Evolutionary conservation across 2,113 vertebrate species (phyloP).

Genomic region (Ictalurus furcatus): DNA sequence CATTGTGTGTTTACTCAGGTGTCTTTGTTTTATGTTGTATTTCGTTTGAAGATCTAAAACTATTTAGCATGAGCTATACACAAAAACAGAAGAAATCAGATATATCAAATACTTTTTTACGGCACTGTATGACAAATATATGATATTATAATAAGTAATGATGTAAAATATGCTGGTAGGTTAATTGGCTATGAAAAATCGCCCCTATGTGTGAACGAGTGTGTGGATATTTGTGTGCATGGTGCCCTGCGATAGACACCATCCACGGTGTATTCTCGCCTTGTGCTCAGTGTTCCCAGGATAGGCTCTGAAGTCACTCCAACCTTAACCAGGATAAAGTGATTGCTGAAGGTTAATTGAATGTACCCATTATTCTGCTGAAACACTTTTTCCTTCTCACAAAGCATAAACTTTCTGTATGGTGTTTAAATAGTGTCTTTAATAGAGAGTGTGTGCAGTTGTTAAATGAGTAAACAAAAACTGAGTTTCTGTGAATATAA

Average conservation of each 20-base stretch:
- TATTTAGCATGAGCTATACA: too few relatives aligned
- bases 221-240: background rate
- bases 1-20: too few relatives aligned
- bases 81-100: too few relatives aligned
- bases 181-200: background rate
- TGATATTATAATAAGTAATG: background rate
- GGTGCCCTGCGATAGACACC: background rate
- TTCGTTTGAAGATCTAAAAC: too few relatives aligned
- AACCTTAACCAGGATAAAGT: conserved; percentile 6
- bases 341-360: background rate
- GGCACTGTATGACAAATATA: background rate
- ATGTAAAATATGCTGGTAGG: background rate
- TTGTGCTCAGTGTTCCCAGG: background rate
- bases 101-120: too few relatives aligned
- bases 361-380: background rate
- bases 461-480: background rate
- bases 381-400: background rate
- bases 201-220: background rate
- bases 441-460: background rate
- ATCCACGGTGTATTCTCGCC: background rate
- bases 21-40: too few relatives aligned
- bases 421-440: background rate
- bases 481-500: background rate
- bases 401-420: background rate
- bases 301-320: background rate